Evolutionary conservation across 2,797 vertebrate genomes (phyloP), one percentile per base, ranked within the genome.

Genomic region (Trachurus trachurus): DNA sequence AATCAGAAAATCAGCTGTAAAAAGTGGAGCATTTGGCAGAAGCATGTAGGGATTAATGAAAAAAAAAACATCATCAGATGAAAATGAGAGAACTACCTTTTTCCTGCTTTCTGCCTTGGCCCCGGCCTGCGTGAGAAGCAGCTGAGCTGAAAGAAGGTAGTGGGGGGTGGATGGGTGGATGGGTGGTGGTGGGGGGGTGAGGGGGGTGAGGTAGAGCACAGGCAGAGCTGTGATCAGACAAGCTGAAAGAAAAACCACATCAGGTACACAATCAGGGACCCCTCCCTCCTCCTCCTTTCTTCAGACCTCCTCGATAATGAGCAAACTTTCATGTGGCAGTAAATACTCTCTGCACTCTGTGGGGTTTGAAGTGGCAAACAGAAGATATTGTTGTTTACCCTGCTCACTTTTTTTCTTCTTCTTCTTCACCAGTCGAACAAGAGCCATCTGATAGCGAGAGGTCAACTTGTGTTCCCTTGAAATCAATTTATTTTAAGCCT

Each of bases 231-330:
- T 89, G 88, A 93, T 92, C 90, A 90, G 88, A 90, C 87, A 88
- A 87, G 87, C 88, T 89, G 87, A 90, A 88, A 87, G 78, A 84
- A 53, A 53, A 85, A 90, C 81, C 87, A 88, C 92, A 95, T 93
- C 90, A 94, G 92, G 92, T 92, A 91, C 89, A 89, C 83, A 86
- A 91, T 93, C 91, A 86, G 88, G 81, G 56, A 57, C 86, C 84
- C 88, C 85, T 86, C 88, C 92, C 85, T 81, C 83, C 49, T 85
- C 88, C 87, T 90, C 4, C 31, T 82, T 92, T 92, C 80, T 81
- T 80, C 89, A 92, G 93, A 87, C 90, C 90, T 92, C 87, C 92
- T 59, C 49, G 56, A 90, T 92, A 93, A 94, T 94, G 84, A 88
- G 81, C 71, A 80, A 94, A 92, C 79, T 93, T 90, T 92, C 92